Conservation (phyloP, 2,113 vertebrate species). For the Rhynchomys soricoides region DNA sequence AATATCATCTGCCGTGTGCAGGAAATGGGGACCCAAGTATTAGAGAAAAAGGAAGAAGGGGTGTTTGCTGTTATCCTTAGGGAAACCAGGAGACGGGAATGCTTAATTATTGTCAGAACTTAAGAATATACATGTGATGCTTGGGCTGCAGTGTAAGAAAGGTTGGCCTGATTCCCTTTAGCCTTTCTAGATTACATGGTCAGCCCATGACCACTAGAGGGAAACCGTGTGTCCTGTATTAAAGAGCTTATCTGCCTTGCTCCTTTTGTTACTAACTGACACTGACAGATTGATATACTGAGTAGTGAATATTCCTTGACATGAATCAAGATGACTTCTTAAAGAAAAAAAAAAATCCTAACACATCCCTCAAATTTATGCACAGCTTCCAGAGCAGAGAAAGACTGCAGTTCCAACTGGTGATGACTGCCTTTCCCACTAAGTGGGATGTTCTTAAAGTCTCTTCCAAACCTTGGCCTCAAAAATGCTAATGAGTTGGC, state of each 20-base stretch:
- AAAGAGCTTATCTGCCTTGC: neutral
- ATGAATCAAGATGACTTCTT: neutral
- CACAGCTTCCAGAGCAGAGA: slow-evolving; percentile 34
- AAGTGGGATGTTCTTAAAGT: neutral
- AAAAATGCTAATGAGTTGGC: slow-evolving; percentile 76
- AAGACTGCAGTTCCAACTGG: neutral
- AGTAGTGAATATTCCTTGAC: neutral
- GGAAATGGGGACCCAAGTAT: slow-evolving; percentile 34
- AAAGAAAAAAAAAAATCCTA: neutral
- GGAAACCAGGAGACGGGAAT: neutral
- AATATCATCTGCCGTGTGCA: slow-evolving; percentile 41
- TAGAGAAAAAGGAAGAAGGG: slow-evolving; percentile 48
- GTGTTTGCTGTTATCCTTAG: neutral
- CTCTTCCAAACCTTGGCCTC: slow-evolving; percentile 66
- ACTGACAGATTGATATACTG: neutral
- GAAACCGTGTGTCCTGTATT: neutral
- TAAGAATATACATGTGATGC: neutral
- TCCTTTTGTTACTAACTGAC: neutral
- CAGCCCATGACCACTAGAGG: slow-evolving; percentile 19
- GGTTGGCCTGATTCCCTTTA: neutral
- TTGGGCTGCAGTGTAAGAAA: neutral
- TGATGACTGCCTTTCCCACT: slow-evolving; percentile 40
- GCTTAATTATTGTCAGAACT: slow-evolving; percentile 11
- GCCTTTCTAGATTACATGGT: neutral
- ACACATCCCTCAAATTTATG: neutral